These are phyloP conservation scores for Nettapus auritus DNA, from an alignment of 2,113 vertebrate genomes.

Conservation along the genomic window DNA sequence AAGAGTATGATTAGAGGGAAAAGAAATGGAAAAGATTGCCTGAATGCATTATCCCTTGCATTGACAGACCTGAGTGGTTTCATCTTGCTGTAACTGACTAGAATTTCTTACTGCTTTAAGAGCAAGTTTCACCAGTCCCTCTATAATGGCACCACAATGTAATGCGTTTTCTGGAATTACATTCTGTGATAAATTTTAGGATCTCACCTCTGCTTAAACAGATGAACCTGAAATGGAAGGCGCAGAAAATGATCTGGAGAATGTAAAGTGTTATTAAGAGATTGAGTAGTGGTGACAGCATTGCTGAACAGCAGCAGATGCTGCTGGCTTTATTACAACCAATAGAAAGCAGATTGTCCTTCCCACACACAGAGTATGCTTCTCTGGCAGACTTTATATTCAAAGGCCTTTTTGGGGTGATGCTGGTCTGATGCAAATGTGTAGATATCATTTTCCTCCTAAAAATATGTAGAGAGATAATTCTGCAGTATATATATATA, in stretches of 20 bases:
- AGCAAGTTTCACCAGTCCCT: background rate
- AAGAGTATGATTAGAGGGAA: background rate
- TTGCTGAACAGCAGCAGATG: conserved; percentile 26
- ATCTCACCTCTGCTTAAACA: background rate
- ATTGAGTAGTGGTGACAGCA: background rate
- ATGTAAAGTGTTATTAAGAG: background rate
- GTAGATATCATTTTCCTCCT: background rate
- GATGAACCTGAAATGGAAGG: background rate
- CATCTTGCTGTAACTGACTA: background rate
- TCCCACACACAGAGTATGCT: conserved; percentile 31
- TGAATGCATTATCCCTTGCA: background rate
- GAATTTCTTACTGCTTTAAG: background rate
- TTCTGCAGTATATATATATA: background rate
- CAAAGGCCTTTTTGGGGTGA: background rate
- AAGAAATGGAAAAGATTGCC: background rate
- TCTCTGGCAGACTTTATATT: background rate
- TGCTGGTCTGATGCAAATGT: background rate
- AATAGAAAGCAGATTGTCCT: conserved; percentile 26
- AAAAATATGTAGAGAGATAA: background rate
- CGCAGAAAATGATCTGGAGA: background rate
- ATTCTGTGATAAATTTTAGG: background rate
- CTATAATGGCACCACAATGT: background rate
- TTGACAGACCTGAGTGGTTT: background rate
- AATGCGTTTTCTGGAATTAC: background rate
- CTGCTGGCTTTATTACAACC: conserved; percentile 39